These are phyloP conservation scores for Sphaerophoria taeniata DNA, from an alignment of 2,888 invertebrate genomes.

Conservation along the genomic window DNA sequence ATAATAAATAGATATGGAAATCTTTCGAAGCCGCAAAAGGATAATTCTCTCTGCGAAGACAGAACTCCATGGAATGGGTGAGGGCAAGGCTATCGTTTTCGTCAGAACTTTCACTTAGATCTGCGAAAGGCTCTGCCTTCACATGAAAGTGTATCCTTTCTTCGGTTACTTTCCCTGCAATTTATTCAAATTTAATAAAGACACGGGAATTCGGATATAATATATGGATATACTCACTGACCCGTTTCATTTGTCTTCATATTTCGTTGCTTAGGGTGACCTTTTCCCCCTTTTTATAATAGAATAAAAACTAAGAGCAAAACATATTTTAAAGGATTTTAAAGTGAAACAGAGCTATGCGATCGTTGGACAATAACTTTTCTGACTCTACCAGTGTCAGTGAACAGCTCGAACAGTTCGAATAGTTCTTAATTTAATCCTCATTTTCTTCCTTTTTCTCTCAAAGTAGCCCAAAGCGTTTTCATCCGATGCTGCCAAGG, in stretches of 20 bases:
- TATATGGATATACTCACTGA: constrained; percentile 76
- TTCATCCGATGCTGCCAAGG: too few relatives aligned
- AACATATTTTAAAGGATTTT: too few relatives aligned
- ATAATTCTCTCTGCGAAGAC: constrained; percentile 42
- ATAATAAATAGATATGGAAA: constrained; percentile 50
- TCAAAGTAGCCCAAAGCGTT: too few relatives aligned
- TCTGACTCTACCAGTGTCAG: too few relatives aligned
- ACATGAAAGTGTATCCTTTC: constrained; percentile 58
- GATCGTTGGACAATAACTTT: too few relatives aligned
- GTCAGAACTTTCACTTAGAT: constrained; percentile 55
- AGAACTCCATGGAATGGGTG: constrained; percentile 11
- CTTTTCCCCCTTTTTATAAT: not conserved
- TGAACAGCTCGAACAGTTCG: too few relatives aligned
- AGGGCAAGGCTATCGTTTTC: constrained; percentile 33
- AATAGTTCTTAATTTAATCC: too few relatives aligned
- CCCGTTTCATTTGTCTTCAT: constrained; percentile 68
- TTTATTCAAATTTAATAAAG: constrained; percentile 77
- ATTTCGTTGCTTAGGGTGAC: constrained; percentile 18
- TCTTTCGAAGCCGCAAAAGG: constrained; percentile 65
- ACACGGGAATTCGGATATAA: constrained; percentile 75
- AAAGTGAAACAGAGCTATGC: too few relatives aligned
- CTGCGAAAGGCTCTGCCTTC: constrained; percentile 46
- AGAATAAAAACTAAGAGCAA: too few relatives aligned
- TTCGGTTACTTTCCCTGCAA: constrained; percentile 70
- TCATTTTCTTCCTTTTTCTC: too few relatives aligned